Evolutionary conservation across 2,888 invertebrate species (phyloP).

Genomic region (Drosophila peninsularis): DNA sequence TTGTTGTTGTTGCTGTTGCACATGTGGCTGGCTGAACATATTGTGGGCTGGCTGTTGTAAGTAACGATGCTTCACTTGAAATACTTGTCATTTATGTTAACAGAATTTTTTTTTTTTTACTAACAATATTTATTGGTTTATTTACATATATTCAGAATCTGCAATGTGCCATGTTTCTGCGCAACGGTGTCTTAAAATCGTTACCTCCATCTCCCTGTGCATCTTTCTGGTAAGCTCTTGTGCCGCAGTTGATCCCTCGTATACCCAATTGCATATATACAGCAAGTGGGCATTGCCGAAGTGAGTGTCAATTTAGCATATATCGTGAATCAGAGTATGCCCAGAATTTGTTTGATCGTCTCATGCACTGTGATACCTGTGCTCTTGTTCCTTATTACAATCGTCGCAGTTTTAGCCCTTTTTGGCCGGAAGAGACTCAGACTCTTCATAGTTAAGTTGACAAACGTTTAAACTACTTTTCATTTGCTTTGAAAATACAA

Average conservation of each 20-base stretch:
- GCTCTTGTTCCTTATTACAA: not conserved
- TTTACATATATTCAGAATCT: not conserved
- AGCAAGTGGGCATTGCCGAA: constrained; percentile 30
- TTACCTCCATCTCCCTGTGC: not conserved
- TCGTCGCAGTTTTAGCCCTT: not conserved
- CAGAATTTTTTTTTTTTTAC: constrained; percentile 26
- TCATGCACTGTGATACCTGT: not conserved
- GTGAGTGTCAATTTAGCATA: not conserved
- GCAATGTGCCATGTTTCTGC: constrained; percentile 30
- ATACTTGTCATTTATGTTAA: constrained; percentile 55
- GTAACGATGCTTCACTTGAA: constrained; percentile 46
- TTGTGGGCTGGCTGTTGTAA: constrained; percentile 61
- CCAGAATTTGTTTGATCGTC: too few species aligned
- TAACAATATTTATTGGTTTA: not conserved
- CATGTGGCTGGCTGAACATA: constrained; percentile 54
- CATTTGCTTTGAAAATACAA: not conserved
- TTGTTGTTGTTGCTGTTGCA: constrained; percentile 35
- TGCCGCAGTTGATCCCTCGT: too few species aligned
- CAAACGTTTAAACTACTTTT: too few species aligned
- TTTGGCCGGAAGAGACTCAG: not conserved
- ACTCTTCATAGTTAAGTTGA: not conserved
- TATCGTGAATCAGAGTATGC: not conserved
- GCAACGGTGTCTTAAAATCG: not conserved
- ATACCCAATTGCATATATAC: not conserved
- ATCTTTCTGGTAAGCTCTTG: constrained; percentile 25